Conservation (phyloP, 2,888 invertebrate species). For the Rhingia rostrata region DNA sequence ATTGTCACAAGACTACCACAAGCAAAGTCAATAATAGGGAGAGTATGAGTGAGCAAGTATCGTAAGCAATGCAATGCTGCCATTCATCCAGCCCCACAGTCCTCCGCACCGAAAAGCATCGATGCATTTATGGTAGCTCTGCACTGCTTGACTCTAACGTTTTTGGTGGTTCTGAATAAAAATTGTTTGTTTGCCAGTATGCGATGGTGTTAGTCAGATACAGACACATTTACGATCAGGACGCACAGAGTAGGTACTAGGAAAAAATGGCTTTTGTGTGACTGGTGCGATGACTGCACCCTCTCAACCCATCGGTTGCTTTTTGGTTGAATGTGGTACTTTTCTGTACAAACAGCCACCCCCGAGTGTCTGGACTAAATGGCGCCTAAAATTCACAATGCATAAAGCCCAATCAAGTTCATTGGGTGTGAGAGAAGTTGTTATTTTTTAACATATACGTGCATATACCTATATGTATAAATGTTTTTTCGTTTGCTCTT, state of each 20-base stretch:
- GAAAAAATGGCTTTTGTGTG: constrained; percentile 58
- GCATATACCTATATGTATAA: not conserved
- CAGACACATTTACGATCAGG: constrained; percentile 19
- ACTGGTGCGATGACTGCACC: constrained; percentile 52
- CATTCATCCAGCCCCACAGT: not conserved
- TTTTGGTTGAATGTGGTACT: constrained; percentile 51
- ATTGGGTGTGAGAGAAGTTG: constrained; percentile 6
- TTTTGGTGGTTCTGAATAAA: constrained; percentile 64
- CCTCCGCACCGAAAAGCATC: not conserved
- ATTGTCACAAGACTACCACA: constrained; percentile 44
- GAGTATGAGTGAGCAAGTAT: constrained; percentile 13
- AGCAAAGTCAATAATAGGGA: constrained; percentile 30
- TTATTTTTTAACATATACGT: not conserved
- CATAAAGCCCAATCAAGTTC: constrained; percentile 62
- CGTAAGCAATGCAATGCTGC: not conserved
- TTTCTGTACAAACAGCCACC: constrained; percentile 74
- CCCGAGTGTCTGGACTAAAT: constrained; percentile 76
- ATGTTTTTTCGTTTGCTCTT: constrained; percentile 35
- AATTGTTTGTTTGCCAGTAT: constrained; percentile 64
- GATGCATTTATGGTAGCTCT: constrained; percentile 30
- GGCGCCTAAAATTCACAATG: constrained; percentile 76
- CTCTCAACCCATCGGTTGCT: constrained; percentile 11
- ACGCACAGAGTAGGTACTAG: not conserved
- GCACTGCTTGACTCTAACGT: constrained; percentile 1
- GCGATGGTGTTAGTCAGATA: constrained; percentile 46